Evolutionary conservation across 2,888 invertebrate genomes (phyloP), one percentile per base, ranked within the genome.

Genomic region (Portevinia maculata): DNA sequence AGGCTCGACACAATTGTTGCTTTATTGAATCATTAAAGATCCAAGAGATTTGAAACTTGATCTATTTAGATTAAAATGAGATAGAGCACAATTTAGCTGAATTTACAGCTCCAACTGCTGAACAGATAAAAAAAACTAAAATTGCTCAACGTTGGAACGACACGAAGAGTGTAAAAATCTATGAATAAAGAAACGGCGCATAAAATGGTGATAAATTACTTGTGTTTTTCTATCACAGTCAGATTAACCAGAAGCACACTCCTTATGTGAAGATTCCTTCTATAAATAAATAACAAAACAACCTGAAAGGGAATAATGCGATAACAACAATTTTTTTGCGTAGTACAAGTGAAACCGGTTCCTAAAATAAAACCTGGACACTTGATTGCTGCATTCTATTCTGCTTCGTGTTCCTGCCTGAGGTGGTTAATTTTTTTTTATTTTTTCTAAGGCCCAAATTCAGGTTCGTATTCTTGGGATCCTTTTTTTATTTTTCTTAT

Each of bases 11-110:
- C 48, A 50, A 50, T 32, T 50, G 70, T 59, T 78, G 41, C 71
- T 79, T 73, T 62, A 79, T 79, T 73, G 67, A 55, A 62, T 71
- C 65, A 53, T 79, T 73, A 79, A 73, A 67, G 44, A 39, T 57
- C 15, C 13, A 9, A 24, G 8, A 13, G 15, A 37, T 44, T 21
- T 9, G 9, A n/a, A 67, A 65, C 52, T 46, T 65, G 73, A 79
- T 67, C 73, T 53, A 52, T 78, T 65, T 41, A 1, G 41, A 60
- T 53, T 39, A 32, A 17, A 55, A 32, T 15, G 30, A 67, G 79
- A 79, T 79, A 73, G 60, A 67, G 73, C 79, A 79, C 79, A 73
- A 3, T 59, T 55, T 59, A 11, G 34, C 46, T 19, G 34, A 48
- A 69, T 41, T 57, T 48, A 17, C 53, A 46, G 24, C 11, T 17